These are phyloP conservation scores for Montipora capricornis DNA, from an alignment of 64 coral and sea anemone genomes.

Conservation along the genomic window DNA sequence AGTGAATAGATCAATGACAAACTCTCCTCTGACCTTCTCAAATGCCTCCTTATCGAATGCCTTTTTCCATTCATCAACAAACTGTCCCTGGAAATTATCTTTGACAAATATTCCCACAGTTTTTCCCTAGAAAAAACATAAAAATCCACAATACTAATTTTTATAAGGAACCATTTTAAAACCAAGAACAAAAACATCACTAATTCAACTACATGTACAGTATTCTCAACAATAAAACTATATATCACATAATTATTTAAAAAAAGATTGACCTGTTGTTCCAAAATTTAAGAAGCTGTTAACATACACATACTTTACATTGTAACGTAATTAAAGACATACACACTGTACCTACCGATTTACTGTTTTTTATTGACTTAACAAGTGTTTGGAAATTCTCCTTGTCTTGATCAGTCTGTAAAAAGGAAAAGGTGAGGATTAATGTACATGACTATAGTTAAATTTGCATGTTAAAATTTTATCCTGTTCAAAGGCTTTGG, in stretches of 20 bases:
- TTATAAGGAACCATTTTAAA: neutral
- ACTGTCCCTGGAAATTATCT: conserved; percentile 96
- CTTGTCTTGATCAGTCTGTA: conserved; percentile 92
- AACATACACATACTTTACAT: no score
- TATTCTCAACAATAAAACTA: no score
- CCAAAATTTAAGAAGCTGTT: no score
- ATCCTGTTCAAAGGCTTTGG: no score
- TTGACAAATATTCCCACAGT: conserved; percentile 92
- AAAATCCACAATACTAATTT: neutral
- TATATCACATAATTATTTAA: no score
- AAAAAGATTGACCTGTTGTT: no score
- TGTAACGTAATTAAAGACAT: no score
- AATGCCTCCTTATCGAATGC: conserved; percentile 89
- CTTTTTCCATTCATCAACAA: conserved; percentile 92
- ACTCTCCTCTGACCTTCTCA: conserved; percentile 77
- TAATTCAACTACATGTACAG: no score
- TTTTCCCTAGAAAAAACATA: conserved; percentile 71
- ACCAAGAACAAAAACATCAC: neutral
- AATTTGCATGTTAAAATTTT: no score
- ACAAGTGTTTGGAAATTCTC: conserved; percentile 87
- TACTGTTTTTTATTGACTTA: conserved; percentile 80
- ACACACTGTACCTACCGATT: conserved; percentile 63
- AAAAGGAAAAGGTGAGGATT: neutral
- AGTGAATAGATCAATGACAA: neutral
- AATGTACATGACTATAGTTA: no score